Conservation (phyloP, 2,113 vertebrate species). For the Rhipidura dahli region DNA sequence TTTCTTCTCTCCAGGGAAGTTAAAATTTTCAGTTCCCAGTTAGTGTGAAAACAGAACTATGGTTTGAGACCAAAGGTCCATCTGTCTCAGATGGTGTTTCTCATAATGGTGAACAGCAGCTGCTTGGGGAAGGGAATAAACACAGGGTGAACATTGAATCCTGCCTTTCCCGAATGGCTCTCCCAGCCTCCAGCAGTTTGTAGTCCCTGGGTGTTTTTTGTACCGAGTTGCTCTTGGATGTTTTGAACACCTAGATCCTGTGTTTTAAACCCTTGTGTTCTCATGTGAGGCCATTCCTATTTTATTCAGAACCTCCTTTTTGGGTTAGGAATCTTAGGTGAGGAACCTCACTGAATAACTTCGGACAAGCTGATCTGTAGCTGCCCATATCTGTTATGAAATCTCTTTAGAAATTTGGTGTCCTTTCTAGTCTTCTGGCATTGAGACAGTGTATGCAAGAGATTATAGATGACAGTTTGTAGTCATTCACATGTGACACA, state of each 20-base stretch:
- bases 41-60: neutral
- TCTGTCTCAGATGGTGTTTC: neutral
- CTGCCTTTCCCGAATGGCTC: neutral
- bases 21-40: neutral
- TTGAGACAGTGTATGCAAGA: neutral
- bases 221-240: neutral
- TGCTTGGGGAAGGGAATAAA: neutral
- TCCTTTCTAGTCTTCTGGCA: constrained; percentile 30
- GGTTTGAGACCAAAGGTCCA: neutral
- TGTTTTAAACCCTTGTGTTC: neutral
- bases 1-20: neutral
- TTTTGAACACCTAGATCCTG: neutral
- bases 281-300: neutral
- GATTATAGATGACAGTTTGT: neutral
- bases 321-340: neutral
- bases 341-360: neutral
- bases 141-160: rapidly evolving
- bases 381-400: neutral
- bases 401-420: neutral
- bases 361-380: neutral
- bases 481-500: neutral
- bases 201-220: neutral
- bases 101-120: neutral
- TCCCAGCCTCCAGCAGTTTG: neutral
- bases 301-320: neutral